Evolutionary conservation across 2,888 invertebrate species (phyloP), one percentile per base, ranked within the genome.

Genomic region (Drosophila fulvimacula): DNA sequence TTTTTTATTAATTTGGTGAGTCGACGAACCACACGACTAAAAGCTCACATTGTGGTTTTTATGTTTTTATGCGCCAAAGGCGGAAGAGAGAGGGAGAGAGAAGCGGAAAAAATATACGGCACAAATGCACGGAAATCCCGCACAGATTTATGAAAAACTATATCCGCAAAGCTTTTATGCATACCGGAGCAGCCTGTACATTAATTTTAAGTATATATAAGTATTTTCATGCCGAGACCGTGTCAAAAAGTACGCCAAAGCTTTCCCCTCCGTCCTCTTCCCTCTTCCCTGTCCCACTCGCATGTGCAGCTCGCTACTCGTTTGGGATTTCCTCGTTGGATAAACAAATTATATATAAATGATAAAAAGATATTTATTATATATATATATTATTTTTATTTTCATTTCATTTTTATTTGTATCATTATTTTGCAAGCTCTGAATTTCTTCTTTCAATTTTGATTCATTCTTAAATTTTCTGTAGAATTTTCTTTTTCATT

Each of bases 21-120:
- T 21, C 51, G 51, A 9, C 9, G 21, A 34, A n/a, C 63, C 42
- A 34, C 38, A 2, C 39, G 27, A 39, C 75, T 62, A 75, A 79
- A 69, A 79, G 70, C 79, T 42, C 76, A 76, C 76, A 75, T 55
- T 75, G 74, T 76, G 69, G 73, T 53, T 75, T 69, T 73, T 59
- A 73, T 41, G 73, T 53, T 75, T 69, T 73, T 56, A 73, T 41
- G 73, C 69, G 49, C 41, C 46, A 51, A 49, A 24, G 39, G 19
- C 10, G n/a, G n/a, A n/a, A n/a, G n/a, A n/a, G 15, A 5, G 24
- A 56, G 52, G 32, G 13, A 11, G 27, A 56, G 52, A 30, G 13
- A 11, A 7, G 30, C 10, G 30, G 19, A 0, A 21, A 11, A 42
- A 42, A 19, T 1, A n/a, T 27, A 27, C 13, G 21, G 3, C 42